Conservation (phyloP, 2,797 vertebrate genomes). For the Rhinella marina region DNA sequence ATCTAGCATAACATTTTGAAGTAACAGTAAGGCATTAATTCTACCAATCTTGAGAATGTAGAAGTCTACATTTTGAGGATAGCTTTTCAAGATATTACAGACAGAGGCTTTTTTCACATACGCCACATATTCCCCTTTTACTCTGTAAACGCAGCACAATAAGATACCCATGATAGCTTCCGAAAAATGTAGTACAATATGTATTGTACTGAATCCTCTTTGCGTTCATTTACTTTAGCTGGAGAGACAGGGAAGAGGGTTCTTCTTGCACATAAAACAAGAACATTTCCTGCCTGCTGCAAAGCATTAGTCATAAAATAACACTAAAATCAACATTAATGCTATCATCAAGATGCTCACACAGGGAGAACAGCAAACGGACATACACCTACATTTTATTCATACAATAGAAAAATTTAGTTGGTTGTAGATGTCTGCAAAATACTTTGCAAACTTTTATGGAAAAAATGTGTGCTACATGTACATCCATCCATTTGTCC, state of each 20-base stretch:
- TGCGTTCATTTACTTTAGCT: conserved; percentile 13
- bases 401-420: background rate
- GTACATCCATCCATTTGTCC: too few relatives aligned
- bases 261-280: background rate
- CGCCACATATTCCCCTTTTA: background rate
- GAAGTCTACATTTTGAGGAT: background rate
- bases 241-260: background rate
- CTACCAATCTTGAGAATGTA: too few relatives aligned
- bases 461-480: too few relatives aligned
- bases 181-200: background rate
- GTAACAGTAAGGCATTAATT: too few relatives aligned
- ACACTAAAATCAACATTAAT: conserved; percentile 22
- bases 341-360: background rate
- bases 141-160: background rate
- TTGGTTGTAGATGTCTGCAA: background rate
- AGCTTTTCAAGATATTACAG: background rate
- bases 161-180: background rate
- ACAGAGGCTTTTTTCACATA: background rate
- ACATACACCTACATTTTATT: background rate
- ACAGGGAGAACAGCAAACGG: background rate
- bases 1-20: too few relatives aligned
- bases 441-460: background rate
- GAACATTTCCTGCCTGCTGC: conserved; percentile 19
- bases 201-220: background rate
- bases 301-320: conserved; percentile 21